Base-by-base conservation (phyloP, 2,888 invertebrate genomes). In the Chydorus sphaericus region DNA sequence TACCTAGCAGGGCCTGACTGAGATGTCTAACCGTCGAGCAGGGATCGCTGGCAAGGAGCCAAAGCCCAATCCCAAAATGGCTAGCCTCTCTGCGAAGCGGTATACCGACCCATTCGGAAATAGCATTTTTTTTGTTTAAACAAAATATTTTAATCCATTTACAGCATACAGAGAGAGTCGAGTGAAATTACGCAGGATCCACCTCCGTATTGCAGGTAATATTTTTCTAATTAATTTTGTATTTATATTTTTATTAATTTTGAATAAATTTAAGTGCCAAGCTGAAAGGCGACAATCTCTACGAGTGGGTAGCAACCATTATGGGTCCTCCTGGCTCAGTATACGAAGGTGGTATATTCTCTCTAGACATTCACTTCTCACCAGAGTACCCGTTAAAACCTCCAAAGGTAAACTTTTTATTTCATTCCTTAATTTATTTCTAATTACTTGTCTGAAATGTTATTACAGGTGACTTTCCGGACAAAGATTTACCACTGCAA, bases 401-500 rank as follows among this genome's bases (percentile, higher is more conserved):
- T 63, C 97, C 97, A 62, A 94, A 94, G 82, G 89, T 89, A 73
- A 66, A 65, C n/a, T n/a, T n/a, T n/a, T n/a, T n/a, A n/a, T n/a
- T n/a, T n/a, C n/a, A n/a, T n/a, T n/a, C n/a, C n/a, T n/a, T n/a
- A n/a, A n/a, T n/a, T n/a, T n/a, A n/a, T n/a, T n/a, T 11, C 10
- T 33, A n/a, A 33, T n/a, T 44, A 56, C n/a, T 36, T 58, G 52
- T 57, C 30, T 44, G 55, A n/a, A 30, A 57, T 52, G 54, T 37
- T 61, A 59, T 69, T 71, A 16, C 69, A 82, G 82, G 85, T 85
- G 58, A 85, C 86, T 68, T 93, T 93, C 77, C 81, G 87, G 61
- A 98, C 97, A 61, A 82, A 96, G 68, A 97, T 98, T 73, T 98
- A 97, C 73, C 97, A 98, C 71, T 96, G 96, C 79, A 98, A 97